Conservation (phyloP, 1,140 invertebrate genomes). For the Drosophila truncata region DNA sequence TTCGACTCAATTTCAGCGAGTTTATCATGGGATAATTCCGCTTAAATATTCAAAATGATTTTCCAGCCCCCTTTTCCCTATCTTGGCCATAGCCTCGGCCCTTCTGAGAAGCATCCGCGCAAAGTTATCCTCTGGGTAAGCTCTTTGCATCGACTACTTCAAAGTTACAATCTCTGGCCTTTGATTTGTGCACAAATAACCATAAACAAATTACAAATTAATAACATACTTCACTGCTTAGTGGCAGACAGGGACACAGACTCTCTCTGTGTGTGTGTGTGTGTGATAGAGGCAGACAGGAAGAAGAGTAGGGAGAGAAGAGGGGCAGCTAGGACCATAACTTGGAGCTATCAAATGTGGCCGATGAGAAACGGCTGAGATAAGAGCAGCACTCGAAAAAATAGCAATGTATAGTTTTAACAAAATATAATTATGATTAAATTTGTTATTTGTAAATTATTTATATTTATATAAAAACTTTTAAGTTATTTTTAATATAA, state of each 20-base stretch:
- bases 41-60: constrained; percentile 50
- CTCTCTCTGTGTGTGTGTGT: neutral
- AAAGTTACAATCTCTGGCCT: constrained; percentile 79
- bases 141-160: constrained; percentile 52
- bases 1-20: constrained; percentile 42
- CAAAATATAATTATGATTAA: neutral
- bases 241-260: constrained; percentile 32
- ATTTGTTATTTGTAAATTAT: too few species aligned
- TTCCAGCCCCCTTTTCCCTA: neutral
- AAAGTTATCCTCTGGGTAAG: constrained; percentile 47
- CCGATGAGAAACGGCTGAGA: constrained; percentile 59
- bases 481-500: too few species aligned
- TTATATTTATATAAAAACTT: too few species aligned
- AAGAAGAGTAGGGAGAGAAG: neutral
- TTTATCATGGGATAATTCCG: constrained; percentile 44
- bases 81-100: neutral
- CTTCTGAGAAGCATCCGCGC: constrained; percentile 15
- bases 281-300: neutral
- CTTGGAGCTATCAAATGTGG: constrained; percentile 80
- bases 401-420: neutral
- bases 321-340: constrained; percentile 50
- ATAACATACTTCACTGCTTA: constrained; percentile 81
- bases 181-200: constrained; percentile 83
- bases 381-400: constrained; percentile 42
- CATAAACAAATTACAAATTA: constrained; percentile 82